phyloP scores from a whole-genome alignment of 2,797 vertebrate species.

The Dipus sagitta region DNA sequence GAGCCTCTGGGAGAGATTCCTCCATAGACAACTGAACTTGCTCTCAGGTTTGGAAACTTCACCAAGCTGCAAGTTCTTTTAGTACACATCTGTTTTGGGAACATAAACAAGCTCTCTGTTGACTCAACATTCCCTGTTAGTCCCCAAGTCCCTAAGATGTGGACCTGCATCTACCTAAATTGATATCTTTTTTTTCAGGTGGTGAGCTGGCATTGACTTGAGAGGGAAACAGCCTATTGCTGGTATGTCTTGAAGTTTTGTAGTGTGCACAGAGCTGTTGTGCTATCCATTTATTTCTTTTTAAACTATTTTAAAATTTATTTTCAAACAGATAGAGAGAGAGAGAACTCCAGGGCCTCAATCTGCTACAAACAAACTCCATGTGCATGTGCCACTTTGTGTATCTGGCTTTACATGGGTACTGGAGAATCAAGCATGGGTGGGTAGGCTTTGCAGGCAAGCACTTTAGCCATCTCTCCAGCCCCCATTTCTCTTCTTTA shows the following conservation, averaged over 20 bases:
- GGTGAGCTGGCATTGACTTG: not conserved
- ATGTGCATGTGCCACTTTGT: too few species aligned
- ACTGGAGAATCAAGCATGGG: too few species aligned
- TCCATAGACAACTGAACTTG: not conserved
- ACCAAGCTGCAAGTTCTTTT: not conserved
- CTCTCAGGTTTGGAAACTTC: not conserved
- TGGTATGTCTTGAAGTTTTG: not conserved
- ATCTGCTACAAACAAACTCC: too few species aligned
- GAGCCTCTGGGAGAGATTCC: not conserved
- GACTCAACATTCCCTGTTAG: fast-evolving
- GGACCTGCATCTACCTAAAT: not conserved
- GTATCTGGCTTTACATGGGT: too few species aligned
- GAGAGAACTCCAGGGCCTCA: too few species aligned
- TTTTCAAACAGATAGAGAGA: too few species aligned
- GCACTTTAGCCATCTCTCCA: too few species aligned
- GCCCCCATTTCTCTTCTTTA: constrained; percentile 25
- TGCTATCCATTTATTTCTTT: not conserved
- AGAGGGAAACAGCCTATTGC: not conserved
- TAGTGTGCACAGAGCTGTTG: not conserved
- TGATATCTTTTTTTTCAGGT: not conserved
- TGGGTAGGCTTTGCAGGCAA: too few species aligned
- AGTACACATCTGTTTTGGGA: not conserved
- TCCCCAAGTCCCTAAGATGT: not conserved
- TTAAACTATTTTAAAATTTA: too few species aligned
- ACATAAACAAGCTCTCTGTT: not conserved